Evolutionary conservation across 2,797 vertebrate genomes (phyloP).

Genomic region (Triplophysa yarkandensis): DNA sequence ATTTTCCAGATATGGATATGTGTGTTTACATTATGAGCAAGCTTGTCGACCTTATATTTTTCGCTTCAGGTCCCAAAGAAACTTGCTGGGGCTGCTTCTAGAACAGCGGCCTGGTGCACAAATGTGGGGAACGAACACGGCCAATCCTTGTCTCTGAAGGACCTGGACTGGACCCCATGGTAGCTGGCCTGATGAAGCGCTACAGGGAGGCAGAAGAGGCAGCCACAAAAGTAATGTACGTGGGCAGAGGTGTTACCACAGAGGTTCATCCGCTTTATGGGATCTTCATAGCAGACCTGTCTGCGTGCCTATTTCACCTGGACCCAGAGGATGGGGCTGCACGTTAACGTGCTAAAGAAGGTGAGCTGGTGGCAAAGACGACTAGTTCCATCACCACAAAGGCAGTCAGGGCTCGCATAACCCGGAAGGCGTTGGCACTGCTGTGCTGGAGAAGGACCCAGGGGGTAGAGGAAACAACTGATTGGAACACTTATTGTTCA

Average conservation of each 20-base stretch:
- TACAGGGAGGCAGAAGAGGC: constrained; percentile 1
- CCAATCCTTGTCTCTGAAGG: constrained; percentile 3
- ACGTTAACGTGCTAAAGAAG: not conserved
- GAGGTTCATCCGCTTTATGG: constrained; percentile 13
- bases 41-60: not conserved
- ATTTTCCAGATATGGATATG: not conserved
- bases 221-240: constrained; percentile 3
- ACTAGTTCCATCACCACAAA: not conserved
- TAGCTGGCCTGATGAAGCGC: not conserved
- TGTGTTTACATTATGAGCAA: not conserved
- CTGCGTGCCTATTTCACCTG: not conserved
- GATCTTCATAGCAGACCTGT: not conserved
- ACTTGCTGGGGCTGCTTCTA: constrained; percentile 14
- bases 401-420: not conserved
- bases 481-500: no score
- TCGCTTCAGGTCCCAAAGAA: constrained; percentile 21
- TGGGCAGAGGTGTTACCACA: constrained; percentile 13
- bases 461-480: no score
- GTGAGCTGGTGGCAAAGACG: not conserved
- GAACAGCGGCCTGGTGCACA: constrained; percentile 21
- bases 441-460: no score
- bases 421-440: no score
- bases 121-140: not conserved
- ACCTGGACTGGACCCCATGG: constrained; percentile 10
- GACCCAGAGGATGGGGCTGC: constrained; percentile 15